Percentiles rank a stretch among this genome's conserved stretches.
Conservation (phyloP, 2,113 vertebrate species). For the Lipophrys pholis region DNA sequence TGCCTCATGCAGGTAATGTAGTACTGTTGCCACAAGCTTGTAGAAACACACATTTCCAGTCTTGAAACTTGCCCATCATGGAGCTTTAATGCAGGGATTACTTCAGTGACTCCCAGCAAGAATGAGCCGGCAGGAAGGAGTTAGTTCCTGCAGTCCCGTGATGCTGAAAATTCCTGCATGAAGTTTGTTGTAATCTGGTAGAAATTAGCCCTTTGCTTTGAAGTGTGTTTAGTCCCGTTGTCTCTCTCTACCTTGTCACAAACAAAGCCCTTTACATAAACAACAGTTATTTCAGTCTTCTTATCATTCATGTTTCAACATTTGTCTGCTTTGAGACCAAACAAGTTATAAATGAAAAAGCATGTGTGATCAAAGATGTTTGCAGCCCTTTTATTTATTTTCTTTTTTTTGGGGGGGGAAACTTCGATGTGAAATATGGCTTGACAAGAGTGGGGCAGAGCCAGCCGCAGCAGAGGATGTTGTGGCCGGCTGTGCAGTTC, state of each 20-base stretch:
- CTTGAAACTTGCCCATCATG: slow-evolving; percentile 22
- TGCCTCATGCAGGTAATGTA: slow-evolving; percentile 93
- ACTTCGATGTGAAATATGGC: background rate
- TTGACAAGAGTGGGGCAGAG: slow-evolving; percentile 16
- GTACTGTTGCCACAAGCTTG: background rate
- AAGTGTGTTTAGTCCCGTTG: slow-evolving; percentile 62
- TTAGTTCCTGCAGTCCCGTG: slow-evolving; percentile 37
- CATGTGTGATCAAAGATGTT: slow-evolving; percentile 35
- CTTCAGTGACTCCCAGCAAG: slow-evolving; percentile 17
- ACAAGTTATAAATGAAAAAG: slow-evolving; percentile 10
- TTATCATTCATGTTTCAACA: slow-evolving; percentile 7
- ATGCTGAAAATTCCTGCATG: slow-evolving; percentile 46
- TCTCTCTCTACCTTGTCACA: slow-evolving; percentile 54
- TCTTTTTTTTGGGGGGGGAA: too few species aligned
- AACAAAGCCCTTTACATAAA: slow-evolving; percentile 64
- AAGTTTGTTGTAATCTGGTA: slow-evolving; percentile 70
- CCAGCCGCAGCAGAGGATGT: slow-evolving; percentile 20
- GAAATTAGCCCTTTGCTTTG: slow-evolving; percentile 50
- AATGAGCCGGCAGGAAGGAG: slow-evolving; percentile 15
- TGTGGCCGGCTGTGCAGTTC: slow-evolving; percentile 4
- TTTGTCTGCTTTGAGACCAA: slow-evolving; percentile 31
- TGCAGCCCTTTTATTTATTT: background rate
- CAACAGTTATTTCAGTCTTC: slow-evolving; percentile 14
- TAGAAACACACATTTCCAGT: slow-evolving; percentile 18
- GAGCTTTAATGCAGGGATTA: slow-evolving; percentile 26